Percentiles rank a stretch among this genome's conserved stretches.
phyloP scores from a whole-genome alignment of 2,797 vertebrate genomes.

The Sarcophilus harrisii region DNA sequence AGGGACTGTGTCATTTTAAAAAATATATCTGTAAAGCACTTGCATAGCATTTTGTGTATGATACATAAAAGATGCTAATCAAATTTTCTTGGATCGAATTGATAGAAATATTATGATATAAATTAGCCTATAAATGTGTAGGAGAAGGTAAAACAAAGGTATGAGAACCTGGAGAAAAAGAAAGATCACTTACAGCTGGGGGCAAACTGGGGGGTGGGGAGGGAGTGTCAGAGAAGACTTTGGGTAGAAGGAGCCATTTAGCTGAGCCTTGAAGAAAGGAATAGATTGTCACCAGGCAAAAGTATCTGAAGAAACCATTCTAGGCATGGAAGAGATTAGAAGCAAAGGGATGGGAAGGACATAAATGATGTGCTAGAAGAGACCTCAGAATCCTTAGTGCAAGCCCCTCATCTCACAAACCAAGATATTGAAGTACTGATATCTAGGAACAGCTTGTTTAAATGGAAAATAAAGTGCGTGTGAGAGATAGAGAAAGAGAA shows the following conservation, averaged over 20 bases:
- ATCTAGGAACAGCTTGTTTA: not conserved
- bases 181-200: not conserved
- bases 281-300: not conserved
- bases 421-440: not conserved
- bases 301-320: not conserved
- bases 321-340: not conserved
- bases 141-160: not conserved
- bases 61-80: not conserved
- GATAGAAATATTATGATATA: not conserved
- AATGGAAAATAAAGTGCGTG: not conserved
- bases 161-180: not conserved
- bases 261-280: not conserved
- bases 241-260: not conserved
- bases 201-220: not conserved
- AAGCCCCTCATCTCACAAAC: not conserved
- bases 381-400: not conserved
- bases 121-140: not conserved
- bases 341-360: not conserved
- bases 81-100: not conserved
- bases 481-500: not conserved
- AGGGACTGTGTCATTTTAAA: not conserved
- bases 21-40: not conserved
- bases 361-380: not conserved
- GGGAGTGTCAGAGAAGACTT: not conserved
- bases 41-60: not conserved